Evolutionary conservation across 2,797 vertebrate species (phyloP).

Genomic region (Hoplostethus mediterraneus): DNA sequence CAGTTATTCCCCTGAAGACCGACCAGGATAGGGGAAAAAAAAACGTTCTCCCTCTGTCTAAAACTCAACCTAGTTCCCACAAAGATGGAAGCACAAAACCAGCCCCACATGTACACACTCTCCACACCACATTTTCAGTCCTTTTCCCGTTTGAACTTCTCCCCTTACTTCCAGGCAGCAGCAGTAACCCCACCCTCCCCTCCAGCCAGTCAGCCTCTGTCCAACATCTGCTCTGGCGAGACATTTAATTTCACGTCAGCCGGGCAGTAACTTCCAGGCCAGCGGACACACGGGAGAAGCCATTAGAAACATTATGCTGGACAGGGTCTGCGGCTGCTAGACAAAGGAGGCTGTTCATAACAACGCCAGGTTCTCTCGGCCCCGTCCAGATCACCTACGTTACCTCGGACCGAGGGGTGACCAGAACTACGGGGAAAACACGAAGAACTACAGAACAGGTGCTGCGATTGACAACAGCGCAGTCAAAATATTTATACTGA

Average conservation of each 20-base stretch:
- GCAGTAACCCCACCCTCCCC: neutral
- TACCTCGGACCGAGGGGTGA: slow-evolving; percentile 8
- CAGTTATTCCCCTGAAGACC: too few species aligned
- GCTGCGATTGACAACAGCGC: neutral
- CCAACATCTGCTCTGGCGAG: slow-evolving; percentile 68
- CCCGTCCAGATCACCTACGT: slow-evolving; percentile 3
- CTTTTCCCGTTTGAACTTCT: slow-evolving; percentile 34
- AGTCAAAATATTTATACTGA: neutral
- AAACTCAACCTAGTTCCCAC: too few species aligned
- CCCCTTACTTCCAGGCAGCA: slow-evolving; percentile 26
- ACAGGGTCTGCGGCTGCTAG: slow-evolving; percentile 48
- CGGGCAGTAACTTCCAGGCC: slow-evolving; percentile 46
- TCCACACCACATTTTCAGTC: slow-evolving; percentile 24
- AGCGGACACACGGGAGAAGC: slow-evolving; percentile 18
- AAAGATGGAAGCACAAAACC: neutral
- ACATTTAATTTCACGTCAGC: slow-evolving; percentile 67
- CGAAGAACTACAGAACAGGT: neutral
- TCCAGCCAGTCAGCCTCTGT: slow-evolving; percentile 22
- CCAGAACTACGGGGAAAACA: neutral
- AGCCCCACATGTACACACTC: neutral
- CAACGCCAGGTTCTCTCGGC: neutral
- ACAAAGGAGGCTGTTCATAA: slow-evolving; percentile 70
- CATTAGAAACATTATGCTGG: slow-evolving; percentile 58
- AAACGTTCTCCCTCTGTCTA: too few species aligned
- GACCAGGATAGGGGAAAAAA: too few species aligned